A percentile compares a stretch with the other conserved stretches of the same genome.
These are phyloP conservation scores for Drosophila tanythrix DNA, from an alignment of 2,888 invertebrate genomes.

Conservation along the genomic window DNA sequence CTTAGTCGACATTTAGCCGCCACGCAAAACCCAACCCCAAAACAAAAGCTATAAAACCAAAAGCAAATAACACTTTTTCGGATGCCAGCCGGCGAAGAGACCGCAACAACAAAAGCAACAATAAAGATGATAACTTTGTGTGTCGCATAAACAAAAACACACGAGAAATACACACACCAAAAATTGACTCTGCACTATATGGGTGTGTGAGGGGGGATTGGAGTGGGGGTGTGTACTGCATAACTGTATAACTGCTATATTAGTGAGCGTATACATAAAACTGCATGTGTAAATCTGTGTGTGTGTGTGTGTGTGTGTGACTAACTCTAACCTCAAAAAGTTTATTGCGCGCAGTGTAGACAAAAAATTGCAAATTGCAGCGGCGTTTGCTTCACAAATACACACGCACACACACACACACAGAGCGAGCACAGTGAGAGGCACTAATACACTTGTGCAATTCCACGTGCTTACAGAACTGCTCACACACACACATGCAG, in stretches of 20 bases:
- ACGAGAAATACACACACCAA: constrained; percentile 13
- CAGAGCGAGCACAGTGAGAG: constrained; percentile 50
- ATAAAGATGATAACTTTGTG: constrained; percentile 52
- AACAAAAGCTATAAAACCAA: constrained; percentile 24
- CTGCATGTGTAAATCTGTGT: constrained; percentile 5
- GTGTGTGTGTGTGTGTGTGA: constrained; percentile 24
- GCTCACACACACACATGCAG: constrained; percentile 20
- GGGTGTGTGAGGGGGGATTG: neutral
- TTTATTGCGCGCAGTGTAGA: constrained; percentile 71
- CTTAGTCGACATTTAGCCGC: constrained; percentile 23
- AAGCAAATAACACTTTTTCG: constrained; percentile 23
- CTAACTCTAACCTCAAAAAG: constrained; percentile 75
- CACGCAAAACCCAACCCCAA: constrained; percentile 18
- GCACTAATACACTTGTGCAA: constrained; percentile 54
- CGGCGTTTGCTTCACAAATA: constrained; percentile 38
- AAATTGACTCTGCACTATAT: constrained; percentile 30
- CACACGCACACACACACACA: constrained; percentile 29
- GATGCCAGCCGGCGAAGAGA: constrained; percentile 26
- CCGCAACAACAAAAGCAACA: constrained; percentile 28
- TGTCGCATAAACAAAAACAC: constrained; percentile 50
- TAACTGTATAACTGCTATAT: constrained; percentile 46
- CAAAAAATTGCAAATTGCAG: constrained; percentile 66
- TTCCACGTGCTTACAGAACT: constrained; percentile 53
- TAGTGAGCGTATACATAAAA: constrained; percentile 44
- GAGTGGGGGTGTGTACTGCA: neutral